Percentiles rank a stretch among this genome's conserved stretches.
Conservation (phyloP, 2,113 vertebrate species). For the Speoplatyrhinus poulsoni region DNA sequence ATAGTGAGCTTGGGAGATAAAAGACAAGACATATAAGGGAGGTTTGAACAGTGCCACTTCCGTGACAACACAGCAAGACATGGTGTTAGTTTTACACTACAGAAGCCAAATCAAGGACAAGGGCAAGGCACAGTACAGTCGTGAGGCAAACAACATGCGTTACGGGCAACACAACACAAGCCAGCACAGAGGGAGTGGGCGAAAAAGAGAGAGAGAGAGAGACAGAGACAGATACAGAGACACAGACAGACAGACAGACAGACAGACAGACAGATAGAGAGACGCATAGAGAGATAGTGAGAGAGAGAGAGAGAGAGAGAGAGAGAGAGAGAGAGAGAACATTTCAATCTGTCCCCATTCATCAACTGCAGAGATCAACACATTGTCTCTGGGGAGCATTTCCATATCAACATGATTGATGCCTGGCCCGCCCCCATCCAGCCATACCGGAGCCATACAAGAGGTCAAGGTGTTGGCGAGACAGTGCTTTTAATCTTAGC, state of each 20-base stretch:
- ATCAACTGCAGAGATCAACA: slow-evolving; percentile 43
- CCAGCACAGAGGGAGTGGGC: slow-evolving; percentile 33
- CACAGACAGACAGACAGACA: slow-evolving; percentile 5
- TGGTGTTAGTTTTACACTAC: slow-evolving; percentile 67
- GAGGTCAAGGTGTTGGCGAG: slow-evolving; percentile 45
- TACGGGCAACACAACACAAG: slow-evolving; percentile 58
- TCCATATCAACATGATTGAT: slow-evolving; percentile 53
- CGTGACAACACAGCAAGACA: slow-evolving; percentile 72
- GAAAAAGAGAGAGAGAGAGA: slow-evolving; percentile 26
- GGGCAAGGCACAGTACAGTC: slow-evolving; percentile 39
- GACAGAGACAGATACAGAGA: slow-evolving; percentile 28
- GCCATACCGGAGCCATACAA: slow-evolving; percentile 39
- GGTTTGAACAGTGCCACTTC: slow-evolving; percentile 81
- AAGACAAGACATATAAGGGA: slow-evolving; percentile 98
- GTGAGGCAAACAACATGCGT: slow-evolving; percentile 62
- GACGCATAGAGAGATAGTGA: not conserved
- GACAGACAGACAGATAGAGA: slow-evolving; percentile 7
- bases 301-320: slow-evolving; percentile 26
- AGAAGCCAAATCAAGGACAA: slow-evolving; percentile 44
- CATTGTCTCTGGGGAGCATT: slow-evolving; percentile 40
- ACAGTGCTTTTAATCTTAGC: slow-evolving; percentile 53
- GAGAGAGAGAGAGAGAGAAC: slow-evolving; percentile 33
- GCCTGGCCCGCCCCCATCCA: slow-evolving; percentile 40
- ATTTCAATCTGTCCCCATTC: slow-evolving; percentile 57
- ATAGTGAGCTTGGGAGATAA: slow-evolving; percentile 99